Evolutionary conservation across 35 echinoderm and acorn worm species (phyloP).

Genomic region (Ophiothrix spiculata): DNA sequence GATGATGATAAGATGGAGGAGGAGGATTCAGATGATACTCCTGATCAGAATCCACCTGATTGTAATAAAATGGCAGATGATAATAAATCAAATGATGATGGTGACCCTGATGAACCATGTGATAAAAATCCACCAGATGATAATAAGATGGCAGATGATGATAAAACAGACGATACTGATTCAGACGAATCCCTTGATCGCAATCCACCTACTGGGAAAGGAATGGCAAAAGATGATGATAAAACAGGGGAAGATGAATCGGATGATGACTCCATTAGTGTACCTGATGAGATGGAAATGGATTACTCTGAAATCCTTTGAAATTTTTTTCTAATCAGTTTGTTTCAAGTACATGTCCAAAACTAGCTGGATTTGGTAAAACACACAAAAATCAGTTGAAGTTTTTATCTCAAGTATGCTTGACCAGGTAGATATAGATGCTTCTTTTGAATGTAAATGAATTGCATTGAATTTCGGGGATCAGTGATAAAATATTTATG

Average conservation of each 20-base stretch:
- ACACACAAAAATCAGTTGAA: too few species aligned
- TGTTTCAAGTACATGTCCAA: too few species aligned
- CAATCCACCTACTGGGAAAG: background rate
- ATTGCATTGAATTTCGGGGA: too few species aligned
- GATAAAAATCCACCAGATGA: background rate
- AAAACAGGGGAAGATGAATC: background rate
- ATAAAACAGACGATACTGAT: background rate
- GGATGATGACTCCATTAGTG: background rate
- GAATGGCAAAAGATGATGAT: background rate
- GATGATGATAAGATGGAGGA: background rate
- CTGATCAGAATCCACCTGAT: background rate
- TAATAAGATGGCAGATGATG: background rate
- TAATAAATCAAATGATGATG: background rate
- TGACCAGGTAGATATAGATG: too few species aligned
- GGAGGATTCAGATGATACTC: background rate
- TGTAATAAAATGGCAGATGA: background rate
- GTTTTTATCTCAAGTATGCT: too few species aligned
- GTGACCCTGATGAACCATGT: background rate
- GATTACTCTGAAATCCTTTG: background rate
- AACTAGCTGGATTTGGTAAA: too few species aligned
- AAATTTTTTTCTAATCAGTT: too few species aligned
- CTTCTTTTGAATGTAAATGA: too few species aligned
- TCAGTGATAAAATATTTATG: too few species aligned
- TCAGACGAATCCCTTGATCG: background rate
- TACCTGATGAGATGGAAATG: background rate